Evolutionary conservation across 2,888 invertebrate species (phyloP), one percentile per base, ranked within the genome.

Genomic region (Andrena praecox): DNA sequence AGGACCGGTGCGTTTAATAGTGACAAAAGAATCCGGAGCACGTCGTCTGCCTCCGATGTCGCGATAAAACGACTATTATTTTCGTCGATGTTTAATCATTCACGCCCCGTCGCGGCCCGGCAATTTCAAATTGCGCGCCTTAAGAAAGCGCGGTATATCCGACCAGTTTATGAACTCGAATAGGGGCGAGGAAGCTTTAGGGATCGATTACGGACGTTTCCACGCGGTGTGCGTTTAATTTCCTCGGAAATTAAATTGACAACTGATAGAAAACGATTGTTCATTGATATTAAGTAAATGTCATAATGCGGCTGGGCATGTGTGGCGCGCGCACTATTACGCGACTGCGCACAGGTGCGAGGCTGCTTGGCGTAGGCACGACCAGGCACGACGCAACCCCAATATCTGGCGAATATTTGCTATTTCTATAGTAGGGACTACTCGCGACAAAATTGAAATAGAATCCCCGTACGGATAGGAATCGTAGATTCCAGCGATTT

Each of bases 91-190:
- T 48, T 59, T n/a, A 31, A 42, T 80, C 42, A 60, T 62, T 54
- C 10, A 6, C 7, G 2, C 29, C 24, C 42, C 35, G 2, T 62
- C 5, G 7, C 12, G 20, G 2, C 2, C 8, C 4, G 8, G 60
- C 12, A 48, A 66, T 64, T 81, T 81, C 8, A 27, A 82, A 81
- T 5, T 59, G 29, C 70, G 70, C 82, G 82, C 82, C 35, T n/a
- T n/a, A 12, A 16, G 4, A 80, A 68, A 64, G 68, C 80, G 68
- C 80, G 68, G 27, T 79, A 31, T 5, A 59, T 64, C 69, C 16
- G 54, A 48, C 24, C 12, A 20, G 16, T 27, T 42, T 7, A 33
- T 67, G 20, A 35, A 54, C 62, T 60, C 20, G n/a, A 74, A 74
- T 0, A 52, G n/a, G n/a, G 54, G 6, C 6, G 6, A 8, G 16